Percentiles rank a stretch among this genome's conserved stretches.
Conservation (phyloP, 1,140 invertebrate genomes). For the Drosophila pruinosa region DNA sequence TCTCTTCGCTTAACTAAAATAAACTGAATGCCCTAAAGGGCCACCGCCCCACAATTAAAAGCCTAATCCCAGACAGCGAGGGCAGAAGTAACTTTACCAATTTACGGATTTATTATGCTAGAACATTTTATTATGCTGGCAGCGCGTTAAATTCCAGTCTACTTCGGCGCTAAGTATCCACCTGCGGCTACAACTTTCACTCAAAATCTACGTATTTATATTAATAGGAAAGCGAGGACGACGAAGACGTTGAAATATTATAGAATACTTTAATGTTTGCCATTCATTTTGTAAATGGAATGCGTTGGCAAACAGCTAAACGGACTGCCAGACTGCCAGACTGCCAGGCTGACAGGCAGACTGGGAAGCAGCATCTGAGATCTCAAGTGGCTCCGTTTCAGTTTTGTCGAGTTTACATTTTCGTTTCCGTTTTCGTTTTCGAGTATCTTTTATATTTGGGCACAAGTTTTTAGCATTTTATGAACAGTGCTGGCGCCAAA, state of each 20-base stretch:
- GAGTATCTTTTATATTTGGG: constrained; percentile 7
- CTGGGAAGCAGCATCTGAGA: background rate
- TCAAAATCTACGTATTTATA: constrained; percentile 50
- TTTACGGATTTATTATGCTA: constrained; percentile 74
- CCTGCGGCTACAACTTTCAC: constrained; percentile 63
- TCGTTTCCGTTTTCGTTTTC: background rate
- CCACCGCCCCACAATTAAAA: constrained; percentile 49
- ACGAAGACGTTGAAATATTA: constrained; percentile 19
- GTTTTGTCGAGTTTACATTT: background rate
- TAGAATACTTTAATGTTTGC: constrained; percentile 50
- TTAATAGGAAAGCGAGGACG: constrained; percentile 19
- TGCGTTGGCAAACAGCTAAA: constrained; percentile 16
- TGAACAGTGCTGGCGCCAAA: background rate
- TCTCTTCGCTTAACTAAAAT: background rate
- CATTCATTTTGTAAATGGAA: constrained; percentile 63
- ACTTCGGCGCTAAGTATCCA: constrained; percentile 48
- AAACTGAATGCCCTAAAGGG: background rate
- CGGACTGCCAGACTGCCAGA: background rate
- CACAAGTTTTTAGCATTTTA: constrained; percentile 10
- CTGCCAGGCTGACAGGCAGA: background rate
- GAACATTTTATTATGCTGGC: constrained; percentile 64
- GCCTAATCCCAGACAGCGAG: constrained; percentile 30
- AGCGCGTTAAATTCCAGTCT: constrained; percentile 23
- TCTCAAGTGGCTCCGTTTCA: constrained; percentile 8
- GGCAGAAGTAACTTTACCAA: constrained; percentile 58